Percentiles rank a stretch among this genome's conserved stretches.
These are phyloP conservation scores for Melitaea cinxia DNA, from an alignment of 1,140 invertebrate species.

Conservation along the genomic window DNA sequence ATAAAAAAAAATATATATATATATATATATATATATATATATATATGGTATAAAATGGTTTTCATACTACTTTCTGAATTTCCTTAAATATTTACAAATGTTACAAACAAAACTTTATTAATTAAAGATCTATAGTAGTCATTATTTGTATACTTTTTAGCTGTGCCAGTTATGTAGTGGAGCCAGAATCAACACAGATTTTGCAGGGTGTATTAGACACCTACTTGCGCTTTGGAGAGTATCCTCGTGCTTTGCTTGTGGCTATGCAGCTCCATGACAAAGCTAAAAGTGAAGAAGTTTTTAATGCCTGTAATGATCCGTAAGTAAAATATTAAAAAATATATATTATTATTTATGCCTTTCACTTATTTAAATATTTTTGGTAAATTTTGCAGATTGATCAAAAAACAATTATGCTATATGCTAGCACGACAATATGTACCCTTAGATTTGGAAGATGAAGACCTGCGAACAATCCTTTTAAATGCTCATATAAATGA, in stretches of 20 bases:
- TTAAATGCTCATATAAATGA: slow-evolving; percentile 98
- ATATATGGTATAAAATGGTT: too few relatives aligned
- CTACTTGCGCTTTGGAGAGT: slow-evolving; percentile 96
- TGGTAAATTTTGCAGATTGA: slow-evolving; percentile 81
- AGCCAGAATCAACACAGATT: slow-evolving; percentile 97
- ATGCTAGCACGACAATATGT: slow-evolving; percentile 99
- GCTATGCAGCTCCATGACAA: slow-evolving; percentile 98
- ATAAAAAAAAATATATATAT: too few relatives aligned
- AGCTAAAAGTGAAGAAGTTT: slow-evolving; percentile 92
- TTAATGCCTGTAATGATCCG: slow-evolving; percentile 92
- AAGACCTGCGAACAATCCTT: slow-evolving; percentile 97
- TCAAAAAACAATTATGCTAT: slow-evolving; percentile 98
- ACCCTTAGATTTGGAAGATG: slow-evolving; percentile 86
- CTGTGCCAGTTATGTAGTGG: slow-evolving; percentile 98
- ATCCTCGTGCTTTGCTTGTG: slow-evolving; percentile 95
- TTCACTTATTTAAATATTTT: too few relatives aligned
- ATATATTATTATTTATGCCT: background rate
- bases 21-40: too few relatives aligned
- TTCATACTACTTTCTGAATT: too few relatives aligned
- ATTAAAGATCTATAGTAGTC: background rate
- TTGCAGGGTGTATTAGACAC: slow-evolving; percentile 93
- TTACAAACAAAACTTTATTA: background rate
- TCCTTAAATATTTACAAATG: too few relatives aligned
- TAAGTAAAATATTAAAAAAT: slow-evolving; percentile 81
- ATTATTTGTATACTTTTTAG: slow-evolving; percentile 78